Percentiles rank a stretch among this genome's conserved stretches.
These are phyloP conservation scores for Mechanitis mazaeus DNA, from an alignment of 2,888 invertebrate species.

Conservation along the genomic window DNA sequence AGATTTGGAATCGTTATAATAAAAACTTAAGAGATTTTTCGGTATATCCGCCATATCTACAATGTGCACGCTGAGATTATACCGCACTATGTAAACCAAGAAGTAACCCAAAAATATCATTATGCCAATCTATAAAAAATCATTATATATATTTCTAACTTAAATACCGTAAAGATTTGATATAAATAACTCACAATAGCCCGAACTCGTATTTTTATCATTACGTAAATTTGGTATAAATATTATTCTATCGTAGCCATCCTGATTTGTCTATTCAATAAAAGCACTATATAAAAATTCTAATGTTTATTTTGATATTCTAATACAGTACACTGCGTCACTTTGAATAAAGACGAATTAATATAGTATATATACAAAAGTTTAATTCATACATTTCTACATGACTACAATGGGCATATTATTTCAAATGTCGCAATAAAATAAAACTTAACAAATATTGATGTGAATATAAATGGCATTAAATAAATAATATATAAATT, in stretches of 20 bases:
- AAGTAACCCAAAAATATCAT: slow-evolving; percentile 77
- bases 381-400: background rate
- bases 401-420: background rate
- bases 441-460: slow-evolving; percentile 16
- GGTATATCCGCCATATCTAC: slow-evolving; percentile 58
- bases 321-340: slow-evolving; percentile 17
- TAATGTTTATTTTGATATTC: slow-evolving; percentile 20
- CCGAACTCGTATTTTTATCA: slow-evolving; percentile 59
- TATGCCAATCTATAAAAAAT: slow-evolving; percentile 59
- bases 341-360: slow-evolving; percentile 10
- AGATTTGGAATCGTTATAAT: slow-evolving; percentile 20
- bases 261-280: slow-evolving; percentile 17
- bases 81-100: slow-evolving; percentile 58
- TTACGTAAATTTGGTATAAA: slow-evolving; percentile 35
- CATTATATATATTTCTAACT: slow-evolving; percentile 2
- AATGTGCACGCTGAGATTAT: slow-evolving; percentile 67
- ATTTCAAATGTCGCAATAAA: slow-evolving; percentile 7
- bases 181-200: slow-evolving; percentile 50
- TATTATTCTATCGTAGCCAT: slow-evolving; percentile 19
- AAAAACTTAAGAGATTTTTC: slow-evolving; percentile 21
- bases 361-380: slow-evolving; percentile 10
- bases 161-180: slow-evolving; percentile 8
- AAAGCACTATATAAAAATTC: slow-evolving; percentile 4
- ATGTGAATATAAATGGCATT: slow-evolving; percentile 18
- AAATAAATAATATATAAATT: slow-evolving; percentile 25